Conservation (phyloP, 2,113 vertebrate genomes). For the Choloepus hoffmanni region DNA sequence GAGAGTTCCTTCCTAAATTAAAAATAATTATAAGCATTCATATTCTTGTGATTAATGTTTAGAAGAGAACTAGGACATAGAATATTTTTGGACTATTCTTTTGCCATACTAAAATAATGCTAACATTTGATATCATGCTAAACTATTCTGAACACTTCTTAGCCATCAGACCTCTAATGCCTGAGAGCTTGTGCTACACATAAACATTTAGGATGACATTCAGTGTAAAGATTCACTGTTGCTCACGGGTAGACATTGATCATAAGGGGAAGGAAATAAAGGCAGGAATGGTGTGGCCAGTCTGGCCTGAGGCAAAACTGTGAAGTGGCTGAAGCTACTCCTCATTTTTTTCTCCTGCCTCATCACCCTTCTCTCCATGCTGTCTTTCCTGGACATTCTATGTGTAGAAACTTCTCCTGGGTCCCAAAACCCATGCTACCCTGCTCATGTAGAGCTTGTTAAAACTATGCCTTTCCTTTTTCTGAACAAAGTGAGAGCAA, state of each 20-base stretch:
- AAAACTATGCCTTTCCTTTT: neutral
- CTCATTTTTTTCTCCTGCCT: neutral
- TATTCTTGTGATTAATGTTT: slow-evolving; percentile 25
- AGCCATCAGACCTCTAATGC: neutral
- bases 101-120: neutral
- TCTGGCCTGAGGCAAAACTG: neutral
- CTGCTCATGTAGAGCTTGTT: neutral
- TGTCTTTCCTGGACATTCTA: neutral
- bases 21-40: neutral
- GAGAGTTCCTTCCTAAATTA: slow-evolving; percentile 31
- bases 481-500: neutral
- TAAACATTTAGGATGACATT: neutral
- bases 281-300: neutral
- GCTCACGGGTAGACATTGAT: neutral
- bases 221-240: neutral
- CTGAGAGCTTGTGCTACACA: neutral
- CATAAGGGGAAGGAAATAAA: neutral
- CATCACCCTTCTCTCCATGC: neutral
- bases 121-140: slow-evolving; percentile 35
- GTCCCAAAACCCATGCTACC: neutral
- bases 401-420: neutral
- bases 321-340: neutral
- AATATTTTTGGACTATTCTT: neutral
- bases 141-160: neutral
- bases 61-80: neutral